Conservation (phyloP, 2,113 vertebrate species). For the Callipepla californica region DNA sequence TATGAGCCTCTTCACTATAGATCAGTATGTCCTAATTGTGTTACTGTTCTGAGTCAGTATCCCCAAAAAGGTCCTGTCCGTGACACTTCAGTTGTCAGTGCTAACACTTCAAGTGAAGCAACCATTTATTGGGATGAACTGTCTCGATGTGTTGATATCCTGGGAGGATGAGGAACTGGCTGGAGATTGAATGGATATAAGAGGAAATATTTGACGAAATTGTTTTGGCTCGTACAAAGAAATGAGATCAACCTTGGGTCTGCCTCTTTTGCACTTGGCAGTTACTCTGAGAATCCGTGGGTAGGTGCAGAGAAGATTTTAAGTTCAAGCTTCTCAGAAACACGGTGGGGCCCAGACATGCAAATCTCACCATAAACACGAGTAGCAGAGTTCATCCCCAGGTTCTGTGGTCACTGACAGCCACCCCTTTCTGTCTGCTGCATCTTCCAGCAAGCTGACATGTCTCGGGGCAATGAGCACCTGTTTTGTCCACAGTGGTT, state of each 20-base stretch:
- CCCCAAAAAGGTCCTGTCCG: background rate
- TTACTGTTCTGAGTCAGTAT: background rate
- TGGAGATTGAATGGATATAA: background rate
- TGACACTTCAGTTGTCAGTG: background rate
- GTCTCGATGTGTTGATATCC: background rate
- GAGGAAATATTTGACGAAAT: constrained; percentile 16
- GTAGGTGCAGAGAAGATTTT: constrained; percentile 27
- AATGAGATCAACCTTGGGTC: constrained; percentile 36
- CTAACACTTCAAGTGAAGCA: background rate
- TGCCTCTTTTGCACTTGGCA: constrained; percentile 23
- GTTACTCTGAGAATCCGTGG: constrained; percentile 17
- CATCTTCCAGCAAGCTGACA: background rate
- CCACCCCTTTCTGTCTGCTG: background rate
- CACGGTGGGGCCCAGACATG: background rate
- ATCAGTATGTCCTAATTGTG: background rate
- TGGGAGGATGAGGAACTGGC: constrained; percentile 14
- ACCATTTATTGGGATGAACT: background rate
- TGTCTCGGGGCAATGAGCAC: background rate
- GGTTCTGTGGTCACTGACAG: background rate
- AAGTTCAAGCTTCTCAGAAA: background rate
- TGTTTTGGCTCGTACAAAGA: constrained; percentile 11
- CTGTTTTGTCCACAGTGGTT: background rate
- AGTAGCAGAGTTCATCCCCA: background rate
- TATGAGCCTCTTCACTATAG: background rate
- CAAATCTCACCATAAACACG: background rate